Evolutionary conservation across 2,113 vertebrate species (phyloP), one percentile per base, ranked within the genome.

Genomic region (Psittacula cyanocephala): DNA sequence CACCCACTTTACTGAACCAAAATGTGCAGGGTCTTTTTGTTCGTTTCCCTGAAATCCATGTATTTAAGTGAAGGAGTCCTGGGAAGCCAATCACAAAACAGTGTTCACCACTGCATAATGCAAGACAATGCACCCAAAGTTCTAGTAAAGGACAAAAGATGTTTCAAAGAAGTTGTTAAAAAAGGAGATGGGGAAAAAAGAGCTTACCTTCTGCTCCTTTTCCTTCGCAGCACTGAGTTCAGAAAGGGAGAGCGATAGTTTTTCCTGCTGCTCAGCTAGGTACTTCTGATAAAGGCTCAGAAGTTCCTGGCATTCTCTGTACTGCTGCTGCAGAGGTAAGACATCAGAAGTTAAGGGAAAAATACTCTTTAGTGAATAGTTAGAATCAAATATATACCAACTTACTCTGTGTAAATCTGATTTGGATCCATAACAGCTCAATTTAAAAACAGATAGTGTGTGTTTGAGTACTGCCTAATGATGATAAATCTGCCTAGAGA

Each of bases 281-380:
- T 99, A 99, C 92, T 99, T 99, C 97, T 99, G 99, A 97, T 99
- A 99, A n/a, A 99, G 98, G 35, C 98, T 98, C 68, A 99, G 95
- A 95, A 99, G 98, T 97, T 99, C 99, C 98, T 99, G 99, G 92
- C 99, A 99, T 97, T 99, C 99, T 97, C 97, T 98, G 96, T 99
- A 99, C 93, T 99, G 99, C 92, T 98, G 98, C 91, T 99, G 99
- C 81, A 99, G 98, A 97, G 98, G 99, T 99, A 85, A 95, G 95
- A 95, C 81, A 70, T 53, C 41, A 84, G n/a, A 96, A 95, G 98
- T 99, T 98, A 99, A 99, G 98, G 97, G 46, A 96, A 98, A 97
- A 95, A 92, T 25, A 63, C 46, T 76, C 53, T 77, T 79, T 67
- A 76, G 33, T 2, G 0, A 89, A 77, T 15, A 81, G 63, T 79